Evolutionary conservation across 1,140 invertebrate species (phyloP).

Genomic region (Bombus ignitus): DNA sequence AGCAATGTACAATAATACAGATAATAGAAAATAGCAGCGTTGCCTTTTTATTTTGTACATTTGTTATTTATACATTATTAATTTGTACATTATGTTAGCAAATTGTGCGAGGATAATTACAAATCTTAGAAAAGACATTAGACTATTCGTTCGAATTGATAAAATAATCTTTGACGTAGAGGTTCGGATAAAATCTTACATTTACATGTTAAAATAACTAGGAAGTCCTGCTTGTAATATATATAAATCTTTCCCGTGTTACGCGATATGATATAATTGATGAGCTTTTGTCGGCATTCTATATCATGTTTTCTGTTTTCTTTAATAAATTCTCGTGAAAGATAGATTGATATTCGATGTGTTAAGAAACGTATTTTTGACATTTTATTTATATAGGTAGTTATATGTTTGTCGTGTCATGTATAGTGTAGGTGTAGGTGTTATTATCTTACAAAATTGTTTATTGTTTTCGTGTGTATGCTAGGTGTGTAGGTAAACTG

Average conservation of each 20-base stretch:
- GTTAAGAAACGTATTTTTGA: not conserved
- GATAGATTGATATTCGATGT: not conserved
- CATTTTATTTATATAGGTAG: not conserved
- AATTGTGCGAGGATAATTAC: constrained; percentile 20
- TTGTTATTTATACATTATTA: constrained; percentile 18
- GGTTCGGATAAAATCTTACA: not conserved
- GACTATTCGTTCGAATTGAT: not conserved
- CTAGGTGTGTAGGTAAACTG: not conserved
- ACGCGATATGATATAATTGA: not conserved
- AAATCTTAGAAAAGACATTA: constrained; percentile 33
- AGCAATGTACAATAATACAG: not conserved
- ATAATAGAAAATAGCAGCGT: constrained; percentile 38
- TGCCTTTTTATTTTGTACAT: constrained; percentile 48
- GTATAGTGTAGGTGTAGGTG: not conserved
- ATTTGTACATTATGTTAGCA: constrained; percentile 15
- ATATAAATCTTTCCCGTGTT: not conserved
- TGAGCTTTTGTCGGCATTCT: not conserved
- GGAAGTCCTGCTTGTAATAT: not conserved
- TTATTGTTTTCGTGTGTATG: not conserved
- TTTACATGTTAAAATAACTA: not conserved
- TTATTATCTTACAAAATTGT: not conserved
- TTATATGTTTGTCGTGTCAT: not conserved
- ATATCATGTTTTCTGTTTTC: not conserved
- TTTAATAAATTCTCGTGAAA: not conserved
- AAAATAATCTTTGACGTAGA: not conserved